Base-by-base conservation (phyloP, 2,888 invertebrate genomes). In the Ectemnius lituratus region DNA sequence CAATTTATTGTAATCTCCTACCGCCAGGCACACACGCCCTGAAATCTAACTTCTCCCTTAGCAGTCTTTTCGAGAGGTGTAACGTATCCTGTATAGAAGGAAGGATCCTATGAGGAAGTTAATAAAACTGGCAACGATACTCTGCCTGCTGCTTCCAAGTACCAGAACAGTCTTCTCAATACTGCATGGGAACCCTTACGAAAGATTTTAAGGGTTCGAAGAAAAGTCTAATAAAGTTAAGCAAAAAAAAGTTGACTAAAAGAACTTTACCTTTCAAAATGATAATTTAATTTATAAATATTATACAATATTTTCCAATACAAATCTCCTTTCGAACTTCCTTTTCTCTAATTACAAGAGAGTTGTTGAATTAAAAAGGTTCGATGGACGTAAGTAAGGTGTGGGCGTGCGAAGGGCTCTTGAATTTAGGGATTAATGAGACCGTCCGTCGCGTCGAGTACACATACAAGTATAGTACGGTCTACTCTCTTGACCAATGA, bases 1-100 rank as follows among this genome's bases (percentile, higher is more conserved):
- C 84, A 83, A 85, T 85, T 87, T 87, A 86, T 86, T 87, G 85
- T 85, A 84, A 87, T 86, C 76, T 77, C 73, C 75, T 16, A 23
- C 57, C 62, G 66, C 62, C 68, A n/a, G 28, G 65, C 71, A 72
- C 71, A 68, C 73, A 73, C 75, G 70, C 49, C 56, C 37, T 59
- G 65, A 64, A 70, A 73, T 73, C 80, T 80, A 81, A 81, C 81
- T 81, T 82, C 70, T 73, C 59, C 67, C 16, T 37, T 37, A 16
- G 58, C 27, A 61, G 52, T 63, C 74, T 64, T 52, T n/a, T 59
- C 52, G 45, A 23, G 66, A 57, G 69, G 73, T 68, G 72, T 79
- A 68, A 81, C 72, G 69, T 78, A 61, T 76, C 73, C 49, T 49
- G n/a, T 66, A 52, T 11, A 37, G 28, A 73, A 75, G 28, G 75